phyloP scores from a whole-genome alignment of 2,113 vertebrate species.

The Propithecus coquereli region DNA sequence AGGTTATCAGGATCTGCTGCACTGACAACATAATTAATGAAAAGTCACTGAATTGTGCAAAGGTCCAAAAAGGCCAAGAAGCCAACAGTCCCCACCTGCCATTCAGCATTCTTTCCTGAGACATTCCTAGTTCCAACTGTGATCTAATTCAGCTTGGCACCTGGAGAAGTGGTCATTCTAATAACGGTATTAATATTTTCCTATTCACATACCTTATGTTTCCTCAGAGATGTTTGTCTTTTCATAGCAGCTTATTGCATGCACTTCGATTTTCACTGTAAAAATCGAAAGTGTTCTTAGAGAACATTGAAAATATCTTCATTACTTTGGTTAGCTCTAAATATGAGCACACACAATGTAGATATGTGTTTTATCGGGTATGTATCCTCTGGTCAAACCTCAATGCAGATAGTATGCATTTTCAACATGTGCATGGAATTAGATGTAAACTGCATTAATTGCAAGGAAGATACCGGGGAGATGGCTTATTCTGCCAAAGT shows the following conservation, averaged over 20 bases:
- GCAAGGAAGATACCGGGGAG: background rate
- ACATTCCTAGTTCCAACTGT: background rate
- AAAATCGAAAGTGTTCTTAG: background rate
- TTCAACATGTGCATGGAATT: background rate
- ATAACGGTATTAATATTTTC: background rate
- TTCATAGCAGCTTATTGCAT: background rate
- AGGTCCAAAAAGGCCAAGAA: conserved; percentile 2
- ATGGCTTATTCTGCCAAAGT: background rate
- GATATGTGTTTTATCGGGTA: background rate
- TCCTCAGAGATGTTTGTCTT: background rate
- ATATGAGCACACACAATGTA: background rate
- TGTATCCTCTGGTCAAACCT: background rate
- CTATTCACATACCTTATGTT: background rate
- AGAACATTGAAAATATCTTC: background rate
- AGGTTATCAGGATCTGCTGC: background rate
- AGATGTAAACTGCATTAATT: background rate
- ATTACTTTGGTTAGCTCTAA: background rate
- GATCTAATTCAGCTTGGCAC: background rate
- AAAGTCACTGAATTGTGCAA: conserved; percentile 39
- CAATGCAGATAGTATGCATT: background rate
- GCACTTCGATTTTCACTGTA: background rate
- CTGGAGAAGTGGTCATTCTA: background rate
- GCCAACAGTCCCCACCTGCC: background rate
- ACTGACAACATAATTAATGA: conserved; percentile 56
- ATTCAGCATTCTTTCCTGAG: background rate